Base-by-base conservation (phyloP, 2,797 vertebrate species). In the Aulostomus chinensis region DNA sequence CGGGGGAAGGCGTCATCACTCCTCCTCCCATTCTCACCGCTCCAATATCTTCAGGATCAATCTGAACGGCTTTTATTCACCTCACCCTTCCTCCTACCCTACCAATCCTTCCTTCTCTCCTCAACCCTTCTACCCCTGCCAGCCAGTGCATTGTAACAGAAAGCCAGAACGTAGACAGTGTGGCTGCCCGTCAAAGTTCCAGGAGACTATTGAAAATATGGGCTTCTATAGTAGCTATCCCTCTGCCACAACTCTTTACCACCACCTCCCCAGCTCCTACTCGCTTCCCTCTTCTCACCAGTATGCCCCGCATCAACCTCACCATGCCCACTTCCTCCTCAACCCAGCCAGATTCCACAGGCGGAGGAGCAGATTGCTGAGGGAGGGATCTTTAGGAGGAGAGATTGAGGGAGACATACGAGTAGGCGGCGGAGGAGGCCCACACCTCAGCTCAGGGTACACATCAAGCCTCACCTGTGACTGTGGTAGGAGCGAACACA, bases 11-110 rank as follows among this genome's bases (percentile, higher is more conserved):
- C 73, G 84, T 10, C 76, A 81, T 22, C 87, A 85, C 46, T 71
- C 87, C 22, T 68, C 80, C 9, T 58, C 94, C 37, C 90, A 95
- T 61, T 93, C 98, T 30, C 80, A 94, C 28, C 92, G 96, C 58
- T 95, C 96, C 17, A 94, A 97, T 49, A 96, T 99, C 70, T 99
- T 98, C 76, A 89, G 96, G 45, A 97, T 99, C 77, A 98, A 99
- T 47, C 95, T 99, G 70, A 98, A 96, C 21, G 96, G 96, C 61
- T 98, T 95, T 85, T 99, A 99, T 78, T 95, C 95, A 0, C 92
- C 92, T 46, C 96, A 97, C 51, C 94, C 95, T 0, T 90, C 94
- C 1, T 40, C 84, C 4, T 88, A 87, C 33, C 25, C 84, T 1
- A 2, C 73, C 1, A 75, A 66, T 22, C 67, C 81, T 18, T 69